Base-by-base conservation (phyloP, 64 coral and sea anemone genomes). In the Montipora capricornis region DNA sequence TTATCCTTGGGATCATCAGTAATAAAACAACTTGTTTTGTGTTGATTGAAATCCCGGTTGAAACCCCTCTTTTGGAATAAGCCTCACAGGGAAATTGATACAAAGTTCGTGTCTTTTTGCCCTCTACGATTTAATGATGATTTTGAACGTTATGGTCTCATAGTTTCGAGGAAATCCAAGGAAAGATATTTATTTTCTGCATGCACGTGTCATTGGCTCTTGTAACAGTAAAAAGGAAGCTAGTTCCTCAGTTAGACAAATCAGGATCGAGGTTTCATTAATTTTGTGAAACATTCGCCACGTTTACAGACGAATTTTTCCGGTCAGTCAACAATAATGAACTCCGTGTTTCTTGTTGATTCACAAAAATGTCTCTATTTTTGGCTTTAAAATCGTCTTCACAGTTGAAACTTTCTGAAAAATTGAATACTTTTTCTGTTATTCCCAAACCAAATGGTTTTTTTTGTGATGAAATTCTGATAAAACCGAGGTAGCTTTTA, bases 261-360 rank as follows among this genome's bases (percentile, higher is more conserved):
- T 37, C 37, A 37, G 37, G 37, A 37, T 37, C 3, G 57, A 16
- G 22, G 44, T 82, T 82, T 13, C 64, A 44, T 71, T 73, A 6
- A 14, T 37, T 37, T 37, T 86, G 47, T 71, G 9, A 50, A 10
- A 44, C 11, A 57, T n/a, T 82, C 8, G 82, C 82, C 82, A 86
- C 82, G 82, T 86, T 86, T 86, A 86, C 82, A 86, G 14, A 22
- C 5, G 15, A 49, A 11, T 46, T 86, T 61, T 86, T 82, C 82
- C 62, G 82, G 66, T 86, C 26, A 11, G 66, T 3, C 60, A 19
- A n/a, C 17, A 20, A n/a, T 37, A 37, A 37, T 69, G 37, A 8
- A 14, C 12, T 12, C 46, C 2, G 44, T 68, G 81, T 46, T 5
- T 55, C 48, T 73, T 20, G 10, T 5, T 20, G 58, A 12, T 68